Evolutionary conservation across 2,113 vertebrate species (phyloP).

Genomic region (Eclectus roratus): DNA sequence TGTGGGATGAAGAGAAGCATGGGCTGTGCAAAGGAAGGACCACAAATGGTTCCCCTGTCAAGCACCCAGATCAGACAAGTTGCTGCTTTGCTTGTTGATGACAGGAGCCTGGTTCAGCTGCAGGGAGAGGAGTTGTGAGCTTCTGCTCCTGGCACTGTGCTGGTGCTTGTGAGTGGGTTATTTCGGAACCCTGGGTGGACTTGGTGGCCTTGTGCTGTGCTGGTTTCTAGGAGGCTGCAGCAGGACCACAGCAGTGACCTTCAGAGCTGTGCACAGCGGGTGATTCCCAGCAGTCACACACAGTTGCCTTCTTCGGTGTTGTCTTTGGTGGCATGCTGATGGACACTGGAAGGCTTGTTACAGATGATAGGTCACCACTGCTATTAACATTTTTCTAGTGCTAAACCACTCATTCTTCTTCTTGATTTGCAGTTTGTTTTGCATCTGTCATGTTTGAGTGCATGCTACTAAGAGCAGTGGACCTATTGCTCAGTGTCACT

Average conservation of each 20-base stretch:
- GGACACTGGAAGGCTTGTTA: not conserved
- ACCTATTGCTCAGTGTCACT: not conserved
- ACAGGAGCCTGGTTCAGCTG: not conserved
- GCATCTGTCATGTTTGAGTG: not conserved
- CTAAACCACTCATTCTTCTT: not conserved
- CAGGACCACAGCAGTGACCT: not conserved
- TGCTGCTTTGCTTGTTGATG: not conserved
- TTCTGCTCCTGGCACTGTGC: not conserved
- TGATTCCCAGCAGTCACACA: not conserved
- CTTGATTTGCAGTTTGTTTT: not conserved
- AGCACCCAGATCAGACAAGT: no score
- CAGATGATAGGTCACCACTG: not conserved
- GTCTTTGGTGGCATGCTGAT: not conserved
- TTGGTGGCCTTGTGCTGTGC: not conserved
- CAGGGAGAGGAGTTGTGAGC: not conserved
- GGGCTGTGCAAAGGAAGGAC: not conserved
- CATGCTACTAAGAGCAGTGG: not conserved
- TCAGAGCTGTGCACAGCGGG: not conserved
- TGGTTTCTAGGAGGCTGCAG: not conserved
- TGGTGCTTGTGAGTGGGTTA: not conserved
- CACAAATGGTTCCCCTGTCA: accelerated
- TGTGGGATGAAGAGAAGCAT: not conserved
- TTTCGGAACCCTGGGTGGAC: not conserved
- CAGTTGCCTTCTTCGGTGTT: not conserved
- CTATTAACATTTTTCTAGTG: not conserved